phyloP scores from a whole-genome alignment of 35 echinoderm and acorn worm species.

The Ptychodera flava region DNA sequence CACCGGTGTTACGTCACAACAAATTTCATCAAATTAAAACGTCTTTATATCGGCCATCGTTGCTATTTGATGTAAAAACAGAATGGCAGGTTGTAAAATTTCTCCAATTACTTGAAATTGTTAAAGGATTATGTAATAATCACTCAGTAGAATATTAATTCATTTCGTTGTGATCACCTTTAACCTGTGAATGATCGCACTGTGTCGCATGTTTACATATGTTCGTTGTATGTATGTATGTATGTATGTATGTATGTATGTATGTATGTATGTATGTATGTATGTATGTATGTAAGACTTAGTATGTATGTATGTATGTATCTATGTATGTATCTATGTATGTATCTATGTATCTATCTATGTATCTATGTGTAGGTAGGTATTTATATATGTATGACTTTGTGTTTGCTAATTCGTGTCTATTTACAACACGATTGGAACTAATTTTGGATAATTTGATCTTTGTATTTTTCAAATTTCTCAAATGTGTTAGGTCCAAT shows the following conservation, averaged over 20 bases:
- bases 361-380: background rate
- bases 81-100: too few species aligned
- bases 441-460: background rate
- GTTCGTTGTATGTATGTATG: background rate
- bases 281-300: background rate
- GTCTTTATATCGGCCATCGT: too few species aligned
- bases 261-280: background rate
- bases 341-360: background rate
- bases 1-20: too few species aligned
- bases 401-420: background rate
- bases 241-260: background rate
- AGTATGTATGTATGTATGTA: background rate
- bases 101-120: too few species aligned
- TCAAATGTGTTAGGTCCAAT: too few species aligned
- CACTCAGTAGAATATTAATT: too few species aligned
- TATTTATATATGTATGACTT: background rate
- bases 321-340: background rate
- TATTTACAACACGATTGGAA: background rate
- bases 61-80: too few species aligned
- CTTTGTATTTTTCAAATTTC: background rate
- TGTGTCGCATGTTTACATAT: background rate
- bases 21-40: too few species aligned
- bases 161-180: too few species aligned
- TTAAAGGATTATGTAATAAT: too few species aligned
- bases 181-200: too few species aligned